These are phyloP conservation scores for Lamproptera curius DNA, from an alignment of 2,888 invertebrate species.

Conservation along the genomic window DNA sequence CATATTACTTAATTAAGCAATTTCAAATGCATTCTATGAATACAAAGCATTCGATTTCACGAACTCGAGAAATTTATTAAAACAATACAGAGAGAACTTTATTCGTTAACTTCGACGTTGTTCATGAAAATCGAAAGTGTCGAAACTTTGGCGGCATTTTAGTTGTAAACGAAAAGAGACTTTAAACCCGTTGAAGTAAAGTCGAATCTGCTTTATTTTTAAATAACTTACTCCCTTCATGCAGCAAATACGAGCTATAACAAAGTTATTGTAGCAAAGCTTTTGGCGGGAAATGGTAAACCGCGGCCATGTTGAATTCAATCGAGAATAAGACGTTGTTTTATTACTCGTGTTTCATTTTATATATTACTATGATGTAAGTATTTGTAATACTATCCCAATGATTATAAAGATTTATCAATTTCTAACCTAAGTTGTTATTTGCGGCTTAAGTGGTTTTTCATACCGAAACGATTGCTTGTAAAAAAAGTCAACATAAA, in stretches of 20 bases:
- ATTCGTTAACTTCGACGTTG: neutral
- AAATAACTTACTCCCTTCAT: neutral
- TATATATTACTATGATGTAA: too few relatives aligned
- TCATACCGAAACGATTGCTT: too few relatives aligned
- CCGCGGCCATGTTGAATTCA: slow-evolving; percentile 5
- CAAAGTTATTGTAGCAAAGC: slow-evolving; percentile 1
- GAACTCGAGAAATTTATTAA: neutral
- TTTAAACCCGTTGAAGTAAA: neutral
- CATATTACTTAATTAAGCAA: too few relatives aligned
- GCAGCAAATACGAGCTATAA: neutral
- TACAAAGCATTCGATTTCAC: neutral
- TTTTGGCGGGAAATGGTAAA: slow-evolving; percentile 16
- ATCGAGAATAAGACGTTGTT: too few relatives aligned
- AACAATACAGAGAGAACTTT: neutral
- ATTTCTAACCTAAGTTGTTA: too few relatives aligned
- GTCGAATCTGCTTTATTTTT: neutral
- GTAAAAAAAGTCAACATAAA: too few relatives aligned
- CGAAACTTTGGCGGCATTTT: slow-evolving; percentile 20
- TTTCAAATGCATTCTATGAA: too few relatives aligned
- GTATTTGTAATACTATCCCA: too few relatives aligned
- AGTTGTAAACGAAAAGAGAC: neutral
- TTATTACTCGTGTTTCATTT: too few relatives aligned
- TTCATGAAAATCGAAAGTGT: slow-evolving; percentile 21
- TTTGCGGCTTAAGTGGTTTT: too few relatives aligned
- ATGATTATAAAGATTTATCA: too few relatives aligned